Evolutionary conservation across 2,888 invertebrate species (phyloP), one percentile per base, ranked within the genome.

Genomic region (Scaptomyza caliginosa): DNA sequence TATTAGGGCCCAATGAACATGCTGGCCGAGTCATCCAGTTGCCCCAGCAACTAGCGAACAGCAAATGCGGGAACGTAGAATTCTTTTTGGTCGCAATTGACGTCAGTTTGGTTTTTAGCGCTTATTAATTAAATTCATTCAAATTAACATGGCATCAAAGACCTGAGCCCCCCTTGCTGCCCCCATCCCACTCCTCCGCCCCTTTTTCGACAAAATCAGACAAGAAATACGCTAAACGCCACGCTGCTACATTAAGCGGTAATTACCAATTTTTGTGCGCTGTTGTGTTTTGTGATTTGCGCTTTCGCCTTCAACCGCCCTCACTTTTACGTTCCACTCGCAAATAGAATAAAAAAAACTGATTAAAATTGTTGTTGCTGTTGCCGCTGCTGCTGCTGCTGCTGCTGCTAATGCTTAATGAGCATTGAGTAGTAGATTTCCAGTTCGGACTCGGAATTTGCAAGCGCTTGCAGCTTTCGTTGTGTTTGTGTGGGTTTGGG

Each of bases 41-140:
- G 66, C 40, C 59, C 21, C 36, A 42, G 57, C 62, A 64, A 57
- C 52, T 3, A 16, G 5, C n/a, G n/a, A n/a, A n/a, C n/a, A n/a
- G n/a, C n/a, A n/a, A n/a, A n/a, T n/a, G n/a, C n/a, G n/a, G n/a
- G 13, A 2, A 40, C 19, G 16, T 28, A 54, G 54, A 48, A 52
- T 55, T 65, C 66, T 68, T 42, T 28, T 28, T 28, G 10, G 57
- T 34, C 48, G 57, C 63, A 51, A 73, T 82, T 82, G 86, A 74
- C 77, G 88, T 81, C 81, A 74, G 77, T 86, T 84, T 88, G 79
- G 70, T 74, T 78, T 75, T 78, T 60, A 82, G 46, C 77, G 79
- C 82, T 89, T 82, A 89, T 89, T 89, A 88, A 88, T 89, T 89
- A 79, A 88, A 88, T 87, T 89, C 82, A 84, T 78, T 87, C 78